Percentiles rank a stretch among this genome's conserved stretches.
phyloP scores from a whole-genome alignment of 2,888 invertebrate genomes.

The Amphipoea oculea region DNA sequence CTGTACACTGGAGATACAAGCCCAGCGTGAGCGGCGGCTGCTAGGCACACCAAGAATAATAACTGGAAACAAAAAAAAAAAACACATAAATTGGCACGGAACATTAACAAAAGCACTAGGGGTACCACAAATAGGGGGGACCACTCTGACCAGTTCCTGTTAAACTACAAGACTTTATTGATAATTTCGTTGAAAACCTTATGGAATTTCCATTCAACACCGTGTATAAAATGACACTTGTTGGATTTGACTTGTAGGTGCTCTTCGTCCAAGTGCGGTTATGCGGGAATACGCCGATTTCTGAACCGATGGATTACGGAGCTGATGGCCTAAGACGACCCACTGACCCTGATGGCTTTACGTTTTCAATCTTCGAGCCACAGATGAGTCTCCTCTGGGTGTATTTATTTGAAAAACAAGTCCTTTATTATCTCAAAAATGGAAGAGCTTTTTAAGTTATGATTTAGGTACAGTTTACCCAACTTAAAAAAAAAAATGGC shows the following conservation, averaged over 20 bases:
- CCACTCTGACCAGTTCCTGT: not conserved
- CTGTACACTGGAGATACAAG: conserved; percentile 81
- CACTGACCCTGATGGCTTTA: not conserved
- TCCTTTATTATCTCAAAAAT: too few relatives aligned
- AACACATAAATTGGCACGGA: not conserved
- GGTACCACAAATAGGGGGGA: not conserved
- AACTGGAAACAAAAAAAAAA: conserved; percentile 70
- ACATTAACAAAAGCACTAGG: not conserved
- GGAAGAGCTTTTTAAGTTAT: not conserved
- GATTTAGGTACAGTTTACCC: not conserved
- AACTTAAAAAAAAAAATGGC: not conserved
- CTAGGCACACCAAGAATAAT: conserved; percentile 76
- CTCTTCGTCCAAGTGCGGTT: too few relatives aligned
- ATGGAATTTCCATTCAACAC: not conserved
- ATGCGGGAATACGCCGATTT: not conserved
- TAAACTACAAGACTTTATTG: not conserved
- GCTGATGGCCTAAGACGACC: too few relatives aligned
- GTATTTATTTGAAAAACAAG: not conserved
- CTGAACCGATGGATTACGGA: not conserved
- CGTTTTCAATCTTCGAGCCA: not conserved
- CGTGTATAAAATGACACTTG: not conserved
- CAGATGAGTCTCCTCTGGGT: not conserved
- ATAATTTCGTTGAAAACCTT: not conserved
- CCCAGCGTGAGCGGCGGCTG: conserved; percentile 76
- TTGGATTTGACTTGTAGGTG: not conserved